Evolutionary conservation across 2,888 invertebrate genomes (phyloP).

Genomic region (Mongoloraphidia duomilia): DNA sequence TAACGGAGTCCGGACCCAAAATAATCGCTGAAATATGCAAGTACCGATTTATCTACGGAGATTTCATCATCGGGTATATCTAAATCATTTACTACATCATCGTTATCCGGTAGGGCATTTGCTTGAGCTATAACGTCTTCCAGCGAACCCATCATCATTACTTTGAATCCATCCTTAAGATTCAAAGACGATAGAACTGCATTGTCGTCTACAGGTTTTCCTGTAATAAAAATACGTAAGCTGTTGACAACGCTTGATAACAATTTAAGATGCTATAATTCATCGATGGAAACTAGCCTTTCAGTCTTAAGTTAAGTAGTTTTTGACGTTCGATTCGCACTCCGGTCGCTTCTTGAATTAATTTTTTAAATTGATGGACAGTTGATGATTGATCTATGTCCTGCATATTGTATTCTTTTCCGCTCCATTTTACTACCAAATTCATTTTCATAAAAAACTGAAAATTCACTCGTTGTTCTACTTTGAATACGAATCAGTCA

Average conservation of each 20-base stretch:
- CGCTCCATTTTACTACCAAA: slow-evolving; percentile 83
- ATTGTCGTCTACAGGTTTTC: slow-evolving; percentile 72
- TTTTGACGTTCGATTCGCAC: slow-evolving; percentile 90
- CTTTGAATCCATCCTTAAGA: slow-evolving; percentile 74
- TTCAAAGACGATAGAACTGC: slow-evolving; percentile 59
- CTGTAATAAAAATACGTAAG: slow-evolving; percentile 31
- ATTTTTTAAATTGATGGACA: slow-evolving; percentile 68
- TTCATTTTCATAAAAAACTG: slow-evolving; percentile 20
- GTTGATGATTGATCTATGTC: slow-evolving; percentile 65
- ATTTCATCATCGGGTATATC: slow-evolving; percentile 81
- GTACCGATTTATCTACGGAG: slow-evolving; percentile 47
- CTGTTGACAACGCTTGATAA: slow-evolving; percentile 10
- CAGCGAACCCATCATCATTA: slow-evolving; percentile 94
- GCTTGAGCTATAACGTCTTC: slow-evolving; percentile 85
- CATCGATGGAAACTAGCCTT: slow-evolving; percentile 45
- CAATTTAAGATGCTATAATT: slow-evolving; percentile 2
- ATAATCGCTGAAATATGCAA: slow-evolving; percentile 13
- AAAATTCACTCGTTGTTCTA: too few relatives aligned
- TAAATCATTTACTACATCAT: slow-evolving; percentile 81
- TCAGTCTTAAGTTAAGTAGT: slow-evolving; percentile 78
- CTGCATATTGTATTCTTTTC: slow-evolving; percentile 70
- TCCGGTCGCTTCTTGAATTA: slow-evolving; percentile 74
- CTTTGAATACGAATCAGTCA: too few relatives aligned
- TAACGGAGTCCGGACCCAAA: neutral
- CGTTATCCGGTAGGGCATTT: slow-evolving; percentile 63